These are phyloP conservation scores for Eudyptes chrysolophus DNA, from an alignment of 2,113 vertebrate genomes.

Conservation along the genomic window DNA sequence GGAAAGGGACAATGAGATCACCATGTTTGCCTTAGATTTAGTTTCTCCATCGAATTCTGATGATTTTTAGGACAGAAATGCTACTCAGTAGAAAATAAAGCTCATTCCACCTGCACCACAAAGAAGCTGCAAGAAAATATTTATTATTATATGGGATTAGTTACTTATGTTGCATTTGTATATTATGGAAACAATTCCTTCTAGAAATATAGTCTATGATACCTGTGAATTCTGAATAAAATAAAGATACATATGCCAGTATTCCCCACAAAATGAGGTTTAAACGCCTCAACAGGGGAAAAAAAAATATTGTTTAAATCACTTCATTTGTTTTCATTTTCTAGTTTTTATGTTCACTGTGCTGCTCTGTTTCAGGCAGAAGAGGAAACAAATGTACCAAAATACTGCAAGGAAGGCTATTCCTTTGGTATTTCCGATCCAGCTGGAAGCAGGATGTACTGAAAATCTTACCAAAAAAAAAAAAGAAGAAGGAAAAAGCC, in stretches of 20 bases:
- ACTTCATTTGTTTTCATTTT: conserved; percentile 3
- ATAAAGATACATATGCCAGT: background rate
- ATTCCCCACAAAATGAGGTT: background rate
- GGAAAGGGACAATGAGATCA: background rate
- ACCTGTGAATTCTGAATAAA: background rate
- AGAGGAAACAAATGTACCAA: conserved; percentile 32
- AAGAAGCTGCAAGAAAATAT: background rate
- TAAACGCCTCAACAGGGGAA: background rate
- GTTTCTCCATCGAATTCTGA: background rate
- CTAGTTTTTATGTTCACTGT: background rate
- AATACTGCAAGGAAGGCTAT: background rate
- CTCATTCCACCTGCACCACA: background rate
- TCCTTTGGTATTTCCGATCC: conserved; percentile 45
- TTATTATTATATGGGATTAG: background rate
- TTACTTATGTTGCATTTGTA: background rate
- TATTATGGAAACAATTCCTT: background rate
- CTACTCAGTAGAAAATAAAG: background rate
- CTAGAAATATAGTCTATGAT: background rate
- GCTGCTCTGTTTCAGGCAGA: background rate
- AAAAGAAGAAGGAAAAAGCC: background rate
- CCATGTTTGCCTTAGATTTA: background rate
- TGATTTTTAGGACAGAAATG: background rate
- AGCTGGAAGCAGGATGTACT: conserved; percentile 52
- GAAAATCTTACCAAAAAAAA: background rate
- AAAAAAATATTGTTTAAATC: background rate